Base-by-base conservation (phyloP, 2,797 vertebrate genomes). In the Myotis pilosus region DNA sequence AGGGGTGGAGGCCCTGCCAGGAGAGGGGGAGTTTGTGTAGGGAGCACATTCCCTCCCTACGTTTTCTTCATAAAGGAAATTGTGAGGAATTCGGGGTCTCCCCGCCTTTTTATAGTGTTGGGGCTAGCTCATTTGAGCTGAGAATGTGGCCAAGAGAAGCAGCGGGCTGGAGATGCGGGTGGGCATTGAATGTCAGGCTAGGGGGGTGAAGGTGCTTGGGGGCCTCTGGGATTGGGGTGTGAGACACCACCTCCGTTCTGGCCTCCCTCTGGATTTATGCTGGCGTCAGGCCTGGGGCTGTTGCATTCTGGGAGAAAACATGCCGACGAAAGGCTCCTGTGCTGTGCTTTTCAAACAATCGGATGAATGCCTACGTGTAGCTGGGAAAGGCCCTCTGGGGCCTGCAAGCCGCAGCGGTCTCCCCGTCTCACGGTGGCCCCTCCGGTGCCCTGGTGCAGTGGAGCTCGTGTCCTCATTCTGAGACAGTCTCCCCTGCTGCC, bases 221-320 rank as follows among this genome's bases (percentile, higher is more conserved):
- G 53, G n/a, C 76, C 62, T 87, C 68, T 68, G 64, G 49, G 47
- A 9, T 66, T n/a, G 64, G 47, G 28, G 5, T 51, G 16, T 62
- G 68, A 81, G 41, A 28, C 20, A 22, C 0, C 9, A 28, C 17
- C 57, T 68, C 1, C 0, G 0, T 41, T 6, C 66, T 33, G 16
- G 20, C 17, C 19, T 19, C 66, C 15, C 10, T 66, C 49, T 41
- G 55, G 38, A 30, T 72, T 74, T 33, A 10, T 6, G 10, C 25
- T 47, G 49, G 38, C 41, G 2, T 36, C 36, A 8, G 36, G 4
- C 15, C 30, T 57, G 11, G 30, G 33, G 6, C 6, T 38, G 15
- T 25, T 19, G 5, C 15, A 2, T 10, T 53, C 51, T 17, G 68
- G 44, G 22, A 81, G 90, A 49, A 75, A 28, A 53, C 41, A 38